Evolutionary conservation across 1,140 invertebrate genomes (phyloP).

Genomic region (Mya arenaria): DNA sequence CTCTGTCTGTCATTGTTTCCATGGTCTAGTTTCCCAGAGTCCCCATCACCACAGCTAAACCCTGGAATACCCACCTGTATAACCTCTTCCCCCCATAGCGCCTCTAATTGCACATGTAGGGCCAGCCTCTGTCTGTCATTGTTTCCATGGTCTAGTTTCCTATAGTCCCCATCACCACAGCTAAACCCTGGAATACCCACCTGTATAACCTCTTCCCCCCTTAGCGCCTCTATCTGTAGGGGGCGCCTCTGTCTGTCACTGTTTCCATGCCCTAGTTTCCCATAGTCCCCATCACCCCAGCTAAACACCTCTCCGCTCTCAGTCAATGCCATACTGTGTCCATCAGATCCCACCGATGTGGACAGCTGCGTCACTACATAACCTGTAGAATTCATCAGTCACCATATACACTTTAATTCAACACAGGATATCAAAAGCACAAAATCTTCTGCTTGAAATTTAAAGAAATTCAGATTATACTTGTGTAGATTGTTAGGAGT

Average conservation of each 20-base stretch:
- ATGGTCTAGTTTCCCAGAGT: slow-evolving; percentile 87
- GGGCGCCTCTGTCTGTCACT: slow-evolving; percentile 86
- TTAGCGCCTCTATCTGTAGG: slow-evolving; percentile 86
- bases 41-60: slow-evolving; percentile 85
- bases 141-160: no score
- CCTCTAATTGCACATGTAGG: no score
- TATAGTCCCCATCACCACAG: no score
- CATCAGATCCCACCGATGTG: slow-evolving; percentile 85
- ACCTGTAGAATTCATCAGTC: slow-evolving; percentile 76
- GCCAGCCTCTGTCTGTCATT: no score
- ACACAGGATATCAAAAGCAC: no score
- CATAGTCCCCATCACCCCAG: slow-evolving; percentile 85
- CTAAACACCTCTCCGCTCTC: slow-evolving; percentile 85
- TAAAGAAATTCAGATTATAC: no score
- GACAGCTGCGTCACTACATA: slow-evolving; percentile 86
- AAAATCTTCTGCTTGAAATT: no score
- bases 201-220: slow-evolving; percentile 85
- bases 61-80: no score
- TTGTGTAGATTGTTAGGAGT: no score
- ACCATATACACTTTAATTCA: not conserved
- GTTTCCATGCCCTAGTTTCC: slow-evolving; percentile 87
- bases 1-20: slow-evolving; percentile 86
- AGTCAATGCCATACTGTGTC: slow-evolving; percentile 85
- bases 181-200: no score
- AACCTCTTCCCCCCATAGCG: no score